Base-by-base conservation (phyloP, 2,888 invertebrate species). In the Noctua pronuba region DNA sequence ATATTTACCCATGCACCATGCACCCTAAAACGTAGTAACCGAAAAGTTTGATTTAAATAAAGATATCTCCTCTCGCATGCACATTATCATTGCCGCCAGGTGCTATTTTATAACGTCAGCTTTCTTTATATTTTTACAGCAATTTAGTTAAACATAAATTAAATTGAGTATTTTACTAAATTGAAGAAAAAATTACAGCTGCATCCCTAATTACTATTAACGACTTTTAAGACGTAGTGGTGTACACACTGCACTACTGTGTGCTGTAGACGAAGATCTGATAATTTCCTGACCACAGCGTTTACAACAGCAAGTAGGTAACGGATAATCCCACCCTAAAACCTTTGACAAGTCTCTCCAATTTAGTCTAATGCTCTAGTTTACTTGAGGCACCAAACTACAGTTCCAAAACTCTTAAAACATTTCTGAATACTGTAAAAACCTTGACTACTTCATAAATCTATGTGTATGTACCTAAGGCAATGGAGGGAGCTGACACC, bases 331-430 rank as follows among this genome's bases (percentile, higher is more conserved):
- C 31, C 52, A 1, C 18, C 28, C 10, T 18, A 1, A 60, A 31
- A 62, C 31, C 31, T 44, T 73, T 49, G 13, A 69, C 31, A 67
- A 76, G 31, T 66, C 28, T 73, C 81, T 86, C 60, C 88, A 88
- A 82, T 84, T 84, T 81, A 81, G 79, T 79, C 38, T 66, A 81
- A 82, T 76, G 70, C 77, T 79, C 74, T 75, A 80, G 72, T 65
- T 77, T 68, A 80, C n/a, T 76, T 58, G 75, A 88, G 80, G 89
- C 80, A 83, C 83, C 80, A 77, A 81, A 85, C 76, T 82, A 80
- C 75, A 82, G 77, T 80, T 84, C 69, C 62, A 81, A 81, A 60
- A 82, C 35, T 60, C 67, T 79, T 74, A 76, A 79, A 75, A 77
- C 60, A 81, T 75, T 67, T 75, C 62, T 78, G 76, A 81, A 81